A percentile compares a stretch with the other conserved stretches of the same genome.
phyloP scores from a whole-genome alignment of 2,797 vertebrate genomes.

The Centroberyx gerrardi region DNA sequence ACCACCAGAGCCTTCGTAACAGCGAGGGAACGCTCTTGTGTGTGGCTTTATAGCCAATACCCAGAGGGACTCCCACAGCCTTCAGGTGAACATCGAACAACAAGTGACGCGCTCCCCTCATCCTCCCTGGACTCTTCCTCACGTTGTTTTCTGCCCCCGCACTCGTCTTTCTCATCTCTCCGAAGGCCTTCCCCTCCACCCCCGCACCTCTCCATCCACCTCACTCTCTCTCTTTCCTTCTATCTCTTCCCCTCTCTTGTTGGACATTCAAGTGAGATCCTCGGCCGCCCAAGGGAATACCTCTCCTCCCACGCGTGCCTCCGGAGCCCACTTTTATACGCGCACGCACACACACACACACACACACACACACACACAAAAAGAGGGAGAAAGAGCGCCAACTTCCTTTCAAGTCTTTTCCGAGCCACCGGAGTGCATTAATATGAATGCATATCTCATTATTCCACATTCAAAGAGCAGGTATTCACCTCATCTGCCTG shows the following conservation, averaged over 20 bases:
- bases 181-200: conserved; percentile 49
- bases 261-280: conserved; percentile 44
- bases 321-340: conserved; percentile 28
- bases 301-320: conserved; percentile 35
- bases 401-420: conserved; percentile 63
- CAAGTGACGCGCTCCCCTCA: conserved; percentile 12
- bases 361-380: background rate
- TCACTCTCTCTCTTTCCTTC: background rate
- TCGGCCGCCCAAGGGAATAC: conserved; percentile 27
- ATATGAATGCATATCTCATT: conserved; percentile 60
- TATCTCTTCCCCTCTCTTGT: conserved; percentile 15
- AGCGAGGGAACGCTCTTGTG: conserved; percentile 10
- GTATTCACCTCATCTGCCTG: conserved; percentile 29
- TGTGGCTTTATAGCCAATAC: conserved; percentile 41
- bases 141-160: conserved; percentile 39
- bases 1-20: conserved; percentile 16
- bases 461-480: conserved; percentile 41
- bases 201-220: conserved; percentile 36
- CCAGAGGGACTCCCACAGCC: conserved; percentile 37
- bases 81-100: conserved; percentile 33
- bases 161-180: conserved; percentile 48
- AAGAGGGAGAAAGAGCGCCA: conserved; percentile 8
- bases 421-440: conserved; percentile 39
- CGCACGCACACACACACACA: background rate
- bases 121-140: background rate